These are phyloP conservation scores for Hydractinia symbiolongicarpus DNA, from an alignment of 30 jellyfish, hydroid and myxozoan genomes.

Conservation along the genomic window DNA sequence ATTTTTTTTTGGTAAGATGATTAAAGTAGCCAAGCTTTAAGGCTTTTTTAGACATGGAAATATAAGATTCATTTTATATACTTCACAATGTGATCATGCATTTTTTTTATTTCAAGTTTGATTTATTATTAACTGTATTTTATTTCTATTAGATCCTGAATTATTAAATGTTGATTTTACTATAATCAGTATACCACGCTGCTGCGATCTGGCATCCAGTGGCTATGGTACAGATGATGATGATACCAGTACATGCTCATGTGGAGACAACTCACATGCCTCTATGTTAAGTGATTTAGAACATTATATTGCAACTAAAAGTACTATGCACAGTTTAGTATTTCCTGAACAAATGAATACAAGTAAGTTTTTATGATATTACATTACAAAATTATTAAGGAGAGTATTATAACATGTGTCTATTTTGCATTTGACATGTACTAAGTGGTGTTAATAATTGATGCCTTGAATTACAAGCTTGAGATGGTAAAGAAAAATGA, in stretches of 20 bases:
- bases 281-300: constrained; percentile 60
- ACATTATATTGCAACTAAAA: constrained; percentile 62
- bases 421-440: not conserved
- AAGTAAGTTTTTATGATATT: constrained; percentile 49
- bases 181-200: constrained; percentile 71
- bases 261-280: constrained; percentile 44
- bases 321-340: constrained; percentile 46
- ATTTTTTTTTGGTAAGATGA: not conserved
- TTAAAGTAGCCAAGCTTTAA: not conserved
- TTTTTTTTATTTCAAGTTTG: not conserved
- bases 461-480: not conserved
- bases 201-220: constrained; percentile 56
- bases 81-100: not conserved
- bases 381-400: not conserved
- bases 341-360: constrained; percentile 73
- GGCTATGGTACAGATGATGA: constrained; percentile 43
- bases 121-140: not conserved
- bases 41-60: not conserved
- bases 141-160: constrained; percentile 62
- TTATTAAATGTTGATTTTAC: constrained; percentile 61
- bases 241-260: constrained; percentile 46
- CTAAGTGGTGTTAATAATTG: not conserved
- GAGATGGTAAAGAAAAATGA: not conserved
- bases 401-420: not conserved
- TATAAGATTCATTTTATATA: not conserved